Conservation (phyloP, 2,113 vertebrate species). For the Anoplopoma fimbria region DNA sequence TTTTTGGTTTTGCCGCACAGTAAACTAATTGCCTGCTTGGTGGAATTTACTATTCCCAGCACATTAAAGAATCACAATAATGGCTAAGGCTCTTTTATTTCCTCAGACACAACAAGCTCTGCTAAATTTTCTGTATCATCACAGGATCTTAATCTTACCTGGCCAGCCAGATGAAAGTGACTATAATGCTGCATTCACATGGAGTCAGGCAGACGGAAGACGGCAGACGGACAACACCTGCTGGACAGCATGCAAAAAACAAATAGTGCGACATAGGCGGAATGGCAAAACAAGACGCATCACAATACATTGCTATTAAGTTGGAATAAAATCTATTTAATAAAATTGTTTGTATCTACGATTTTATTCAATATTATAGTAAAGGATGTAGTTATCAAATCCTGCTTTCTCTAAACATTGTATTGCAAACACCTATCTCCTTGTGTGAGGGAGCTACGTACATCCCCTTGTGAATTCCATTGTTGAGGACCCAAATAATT, state of each 20-base stretch:
- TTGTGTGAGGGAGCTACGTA: not conserved
- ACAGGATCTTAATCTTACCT: constrained; percentile 23
- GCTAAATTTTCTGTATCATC: constrained; percentile 29
- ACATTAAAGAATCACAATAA: constrained; percentile 25
- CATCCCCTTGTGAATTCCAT: not conserved
- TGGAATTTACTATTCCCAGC: constrained; percentile 1
- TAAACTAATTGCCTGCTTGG: constrained; percentile 22
- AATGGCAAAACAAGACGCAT: no score
- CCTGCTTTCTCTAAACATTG: not conserved
- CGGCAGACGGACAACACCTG: not conserved
- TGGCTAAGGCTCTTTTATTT: constrained; percentile 9
- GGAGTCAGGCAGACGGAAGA: not conserved
- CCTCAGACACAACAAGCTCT: constrained; percentile 23
- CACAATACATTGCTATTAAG: not conserved
- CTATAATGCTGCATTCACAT: not conserved
- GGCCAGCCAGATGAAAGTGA: constrained; percentile 33
- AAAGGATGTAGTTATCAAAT: not conserved
- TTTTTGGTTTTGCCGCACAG: constrained; percentile 1
- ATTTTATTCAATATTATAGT: not conserved
- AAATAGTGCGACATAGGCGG: no score
- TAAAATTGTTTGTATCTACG: not conserved
- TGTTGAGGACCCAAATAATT: no score
- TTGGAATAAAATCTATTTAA: not conserved
- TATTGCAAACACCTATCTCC: not conserved
- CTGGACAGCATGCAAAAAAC: not conserved